These are phyloP conservation scores for Abscondita cerata DNA, from an alignment of 2,888 invertebrate species.

Conservation along the genomic window DNA sequence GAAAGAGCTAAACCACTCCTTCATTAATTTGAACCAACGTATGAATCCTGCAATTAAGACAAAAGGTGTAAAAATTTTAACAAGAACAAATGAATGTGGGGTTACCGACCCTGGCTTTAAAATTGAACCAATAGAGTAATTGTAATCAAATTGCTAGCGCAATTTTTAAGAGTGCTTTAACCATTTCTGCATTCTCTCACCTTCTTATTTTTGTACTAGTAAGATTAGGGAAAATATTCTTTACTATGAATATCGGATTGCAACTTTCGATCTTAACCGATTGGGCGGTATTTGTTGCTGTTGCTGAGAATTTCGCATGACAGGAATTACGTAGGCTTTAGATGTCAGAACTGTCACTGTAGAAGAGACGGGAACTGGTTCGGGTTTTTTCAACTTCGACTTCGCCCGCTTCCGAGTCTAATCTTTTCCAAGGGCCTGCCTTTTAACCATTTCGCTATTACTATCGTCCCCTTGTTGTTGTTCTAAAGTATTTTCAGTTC, in stretches of 20 bases:
- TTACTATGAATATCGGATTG: constrained; percentile 89
- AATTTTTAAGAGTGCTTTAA: no score
- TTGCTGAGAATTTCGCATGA: constrained; percentile 53
- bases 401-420: constrained; percentile 43
- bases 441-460: constrained; percentile 53
- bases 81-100: no score
- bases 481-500: constrained; percentile 47
- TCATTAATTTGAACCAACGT: no score
- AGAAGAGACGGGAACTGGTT: constrained; percentile 49
- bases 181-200: no score
- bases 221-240: constrained; percentile 84
- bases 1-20: no score
- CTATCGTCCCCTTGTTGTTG: constrained; percentile 51
- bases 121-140: no score
- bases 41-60: no score
- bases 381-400: constrained; percentile 45
- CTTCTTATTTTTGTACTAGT: constrained; percentile 56
- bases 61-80: no score
- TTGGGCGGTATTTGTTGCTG: constrained; percentile 45
- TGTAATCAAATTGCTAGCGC: no score
- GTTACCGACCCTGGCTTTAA: no score
- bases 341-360: constrained; percentile 46
- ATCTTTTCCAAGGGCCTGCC: constrained; percentile 56
- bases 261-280: constrained; percentile 62
- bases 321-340: constrained; percentile 62